These are phyloP conservation scores for Drosophila nasuta DNA, from an alignment of 1,140 invertebrate species.

Conservation along the genomic window DNA sequence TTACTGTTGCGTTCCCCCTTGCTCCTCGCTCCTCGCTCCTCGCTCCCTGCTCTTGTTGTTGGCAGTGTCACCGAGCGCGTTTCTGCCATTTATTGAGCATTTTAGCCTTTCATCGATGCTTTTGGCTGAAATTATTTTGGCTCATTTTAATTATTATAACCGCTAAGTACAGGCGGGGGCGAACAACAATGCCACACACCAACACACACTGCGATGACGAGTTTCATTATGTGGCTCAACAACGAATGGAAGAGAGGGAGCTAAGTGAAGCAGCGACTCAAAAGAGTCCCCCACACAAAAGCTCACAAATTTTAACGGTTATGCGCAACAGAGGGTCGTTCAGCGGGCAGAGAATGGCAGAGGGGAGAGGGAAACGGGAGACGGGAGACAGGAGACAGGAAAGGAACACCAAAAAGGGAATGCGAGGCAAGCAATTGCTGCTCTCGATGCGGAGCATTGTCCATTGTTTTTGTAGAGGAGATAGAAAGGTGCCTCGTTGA, in stretches of 20 bases:
- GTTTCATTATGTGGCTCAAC: constrained; percentile 22
- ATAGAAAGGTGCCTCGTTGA: neutral
- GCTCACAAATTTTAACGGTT: constrained; percentile 78
- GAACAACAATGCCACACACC: constrained; percentile 45
- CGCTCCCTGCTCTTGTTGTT: neutral
- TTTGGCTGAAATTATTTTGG: constrained; percentile 78
- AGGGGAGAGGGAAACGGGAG: neutral
- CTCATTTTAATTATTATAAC: constrained; percentile 84
- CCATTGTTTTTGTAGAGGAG: constrained; percentile 7
- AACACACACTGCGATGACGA: constrained; percentile 18
- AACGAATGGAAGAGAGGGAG: neutral
- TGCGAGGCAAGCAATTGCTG: neutral
- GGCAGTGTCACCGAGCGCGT: constrained; percentile 23
- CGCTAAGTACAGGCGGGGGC: constrained; percentile 60
- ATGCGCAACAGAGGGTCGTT: constrained; percentile 41
- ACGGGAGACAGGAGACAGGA: no score
- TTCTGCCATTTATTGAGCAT: constrained; percentile 75
- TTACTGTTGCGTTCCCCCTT: constrained; percentile 30
- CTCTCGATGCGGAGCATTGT: constrained; percentile 17
- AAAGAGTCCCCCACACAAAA: constrained; percentile 46
- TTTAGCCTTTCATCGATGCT: constrained; percentile 83
- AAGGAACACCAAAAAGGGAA: no score
- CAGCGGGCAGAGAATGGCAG: constrained; percentile 1
- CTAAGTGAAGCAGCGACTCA: neutral
- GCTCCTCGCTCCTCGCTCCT: neutral